These are phyloP conservation scores for Meganola albula DNA, from an alignment of 2,888 invertebrate genomes.

Conservation along the genomic window DNA sequence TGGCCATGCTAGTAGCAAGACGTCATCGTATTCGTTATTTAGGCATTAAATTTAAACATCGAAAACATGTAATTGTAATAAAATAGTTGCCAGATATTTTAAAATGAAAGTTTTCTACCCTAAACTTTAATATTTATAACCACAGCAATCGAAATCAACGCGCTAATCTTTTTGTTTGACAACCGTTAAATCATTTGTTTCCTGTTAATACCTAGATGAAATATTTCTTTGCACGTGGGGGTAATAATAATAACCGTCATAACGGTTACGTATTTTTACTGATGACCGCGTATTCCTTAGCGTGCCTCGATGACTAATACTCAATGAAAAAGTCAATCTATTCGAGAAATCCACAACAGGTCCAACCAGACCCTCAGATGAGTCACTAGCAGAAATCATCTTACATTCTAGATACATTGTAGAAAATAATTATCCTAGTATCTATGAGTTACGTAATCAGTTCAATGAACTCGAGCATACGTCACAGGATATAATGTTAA, in stretches of 20 bases:
- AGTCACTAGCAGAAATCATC: constrained; percentile 60
- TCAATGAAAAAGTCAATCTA: constrained; percentile 51
- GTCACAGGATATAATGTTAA: constrained; percentile 38
- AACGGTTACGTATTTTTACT: constrained; percentile 47
- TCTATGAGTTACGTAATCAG: constrained; percentile 31
- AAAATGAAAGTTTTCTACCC: no score
- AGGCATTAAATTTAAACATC: constrained; percentile 10
- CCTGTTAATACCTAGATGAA: no score
- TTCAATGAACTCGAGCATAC: constrained; percentile 41
- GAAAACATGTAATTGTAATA: background rate
- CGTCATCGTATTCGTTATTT: constrained; percentile 40
- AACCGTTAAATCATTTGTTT: no score
- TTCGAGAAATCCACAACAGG: constrained; percentile 39
- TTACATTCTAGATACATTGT: no score
- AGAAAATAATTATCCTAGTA: constrained; percentile 16
- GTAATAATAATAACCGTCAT: no score
- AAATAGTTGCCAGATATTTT: no score
- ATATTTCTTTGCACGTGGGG: no score
- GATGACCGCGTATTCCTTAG: constrained; percentile 47
- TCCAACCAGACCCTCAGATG: constrained; percentile 44
- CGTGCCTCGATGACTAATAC: constrained; percentile 61
- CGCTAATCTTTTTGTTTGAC: no score
- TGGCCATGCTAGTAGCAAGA: constrained; percentile 41
- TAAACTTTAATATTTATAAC: no score
- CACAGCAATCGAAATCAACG: no score